Conservation (phyloP, 2,113 vertebrate species). For the Phaethornis superciliosus region DNA sequence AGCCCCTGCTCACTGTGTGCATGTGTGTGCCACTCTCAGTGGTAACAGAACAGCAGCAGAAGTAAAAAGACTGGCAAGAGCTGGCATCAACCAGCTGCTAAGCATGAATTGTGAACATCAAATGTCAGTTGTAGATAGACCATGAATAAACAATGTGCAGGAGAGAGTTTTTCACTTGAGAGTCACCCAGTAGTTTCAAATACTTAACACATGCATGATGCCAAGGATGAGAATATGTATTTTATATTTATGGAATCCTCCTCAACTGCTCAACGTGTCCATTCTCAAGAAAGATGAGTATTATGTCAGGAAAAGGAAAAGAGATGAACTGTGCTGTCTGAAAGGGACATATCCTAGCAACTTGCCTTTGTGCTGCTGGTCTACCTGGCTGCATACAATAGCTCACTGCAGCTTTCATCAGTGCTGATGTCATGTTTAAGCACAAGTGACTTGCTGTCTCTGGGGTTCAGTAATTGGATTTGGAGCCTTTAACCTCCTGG, state of each 20-base stretch:
- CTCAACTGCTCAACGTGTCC: neutral
- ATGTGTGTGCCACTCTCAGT: neutral
- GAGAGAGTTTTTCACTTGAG: neutral
- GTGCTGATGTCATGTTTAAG: neutral
- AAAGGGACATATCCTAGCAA: conserved; percentile 7
- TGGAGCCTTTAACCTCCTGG: conserved; percentile 52
- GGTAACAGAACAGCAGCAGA: neutral
- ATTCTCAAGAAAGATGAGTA: neutral
- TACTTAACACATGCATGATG: neutral
- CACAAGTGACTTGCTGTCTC: conserved; percentile 17
- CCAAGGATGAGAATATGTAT: neutral
- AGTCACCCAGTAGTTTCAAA: neutral
- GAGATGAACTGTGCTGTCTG: neutral
- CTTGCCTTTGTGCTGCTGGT: neutral
- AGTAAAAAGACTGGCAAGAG: neutral
- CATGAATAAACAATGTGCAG: neutral
- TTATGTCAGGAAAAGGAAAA: neutral
- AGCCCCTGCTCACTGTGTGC: rapidly evolving
- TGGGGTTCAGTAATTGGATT: conserved; percentile 29
- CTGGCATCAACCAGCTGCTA: neutral
- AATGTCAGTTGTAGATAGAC: neutral
- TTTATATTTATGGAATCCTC: neutral
- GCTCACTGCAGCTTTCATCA: neutral
- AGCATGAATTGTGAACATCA: neutral
- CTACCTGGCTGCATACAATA: neutral